Evolutionary conservation across 23 tunicate species (phyloP), one percentile per base, ranked within the genome.

Genomic region (Pegea sp.): DNA sequence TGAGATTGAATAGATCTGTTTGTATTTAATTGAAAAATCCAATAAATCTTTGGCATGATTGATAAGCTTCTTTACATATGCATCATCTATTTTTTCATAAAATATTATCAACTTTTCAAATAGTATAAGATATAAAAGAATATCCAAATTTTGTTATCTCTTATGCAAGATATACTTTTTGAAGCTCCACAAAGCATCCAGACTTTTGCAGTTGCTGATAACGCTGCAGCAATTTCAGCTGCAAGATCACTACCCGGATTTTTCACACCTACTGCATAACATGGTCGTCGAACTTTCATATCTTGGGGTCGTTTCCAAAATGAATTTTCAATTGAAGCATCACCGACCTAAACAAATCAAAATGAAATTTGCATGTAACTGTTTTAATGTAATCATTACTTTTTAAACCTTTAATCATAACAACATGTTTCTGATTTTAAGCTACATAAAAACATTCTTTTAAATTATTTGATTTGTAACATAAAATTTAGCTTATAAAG

Each of bases 191-290:
- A 71, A 22, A 24, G 55, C 21, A 72, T 53, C 69, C 66, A 76
- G 1, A 88, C 88, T 56, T 61, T 61, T 0, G 88, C 78, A 3
- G 90, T 70, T 26, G 97, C 89, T 8, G 89, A 79, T 50, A 88
- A 57, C 11, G 97, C 97, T n/a, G 97, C 97, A 1, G 97, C 78
- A 2, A 81, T 76, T 65, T 88, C 97, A 0, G 63, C 97, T 28
- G 77, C 70, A 49, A 88, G 51, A 48, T 88, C 97, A 0, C 89
- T 64, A 0, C 93, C 93, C 18, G 93, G 80, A 34, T 62, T 81
- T 53, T 28, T 60, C 22, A 23, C 26, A 5, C 75, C 60, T 27
- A 81, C 67, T 0, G 58, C 28, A 49, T 66, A 72, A 62, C 97
- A 76, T 2, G 97, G 97, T 6, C 88, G 78, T 3, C 29, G 34